phyloP scores from a whole-genome alignment of 2,113 vertebrate species.

The Eublepharis macularius region DNA sequence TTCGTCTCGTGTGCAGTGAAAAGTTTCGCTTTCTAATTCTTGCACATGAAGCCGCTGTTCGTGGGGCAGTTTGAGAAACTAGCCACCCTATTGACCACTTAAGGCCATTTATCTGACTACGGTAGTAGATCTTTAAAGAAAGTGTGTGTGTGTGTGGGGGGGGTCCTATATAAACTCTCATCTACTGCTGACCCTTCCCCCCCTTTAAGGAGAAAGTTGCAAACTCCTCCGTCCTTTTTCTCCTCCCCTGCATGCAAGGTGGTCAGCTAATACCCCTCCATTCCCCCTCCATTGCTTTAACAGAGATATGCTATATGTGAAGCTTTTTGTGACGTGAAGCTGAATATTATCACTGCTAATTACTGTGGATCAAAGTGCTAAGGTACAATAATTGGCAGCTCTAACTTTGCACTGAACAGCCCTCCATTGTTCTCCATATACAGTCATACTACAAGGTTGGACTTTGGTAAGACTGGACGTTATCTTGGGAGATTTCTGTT shows the following conservation, averaged over 20 bases:
- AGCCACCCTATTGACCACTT: too few species aligned
- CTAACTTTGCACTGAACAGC: not conserved
- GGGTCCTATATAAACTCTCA: too few species aligned
- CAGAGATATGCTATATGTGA: too few species aligned
- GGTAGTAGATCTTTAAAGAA: not conserved
- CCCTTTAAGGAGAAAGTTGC: too few species aligned
- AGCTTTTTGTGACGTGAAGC: too few species aligned
- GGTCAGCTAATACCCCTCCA: not conserved
- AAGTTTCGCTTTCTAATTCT: not conserved
- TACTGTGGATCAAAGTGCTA: too few species aligned
- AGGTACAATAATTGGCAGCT: too few species aligned
- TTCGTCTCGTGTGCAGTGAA: not conserved
- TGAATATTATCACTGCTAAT: too few species aligned
- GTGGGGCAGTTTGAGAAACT: not conserved
- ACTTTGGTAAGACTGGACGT: not conserved
- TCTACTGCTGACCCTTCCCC: too few species aligned
- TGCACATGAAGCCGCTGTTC: not conserved
- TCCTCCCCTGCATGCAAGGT: not conserved
- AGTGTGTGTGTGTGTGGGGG: not conserved
- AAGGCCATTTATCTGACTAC: not conserved
- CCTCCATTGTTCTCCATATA: not conserved
- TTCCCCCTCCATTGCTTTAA: too few species aligned
- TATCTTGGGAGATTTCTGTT: too few species aligned
- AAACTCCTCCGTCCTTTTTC: not conserved
- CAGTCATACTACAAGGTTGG: not conserved